Base-by-base conservation (phyloP, 2,113 vertebrate genomes). In the Pyrgilauda ruficollis region DNA sequence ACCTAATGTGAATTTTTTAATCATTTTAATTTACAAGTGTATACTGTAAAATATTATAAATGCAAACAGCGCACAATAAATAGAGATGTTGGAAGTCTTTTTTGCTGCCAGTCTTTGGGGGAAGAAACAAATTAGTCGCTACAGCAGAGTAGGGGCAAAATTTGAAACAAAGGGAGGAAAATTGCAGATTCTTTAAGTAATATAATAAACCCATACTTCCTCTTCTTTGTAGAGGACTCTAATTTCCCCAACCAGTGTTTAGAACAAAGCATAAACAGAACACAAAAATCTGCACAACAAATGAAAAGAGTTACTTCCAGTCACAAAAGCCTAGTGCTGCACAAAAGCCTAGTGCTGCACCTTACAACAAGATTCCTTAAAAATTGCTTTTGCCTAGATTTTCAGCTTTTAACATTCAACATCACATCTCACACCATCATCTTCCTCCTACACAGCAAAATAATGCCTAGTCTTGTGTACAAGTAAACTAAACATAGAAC, bases 11-110 rank as follows among this genome's bases (percentile, higher is more conserved):
- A 87, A 94, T 97, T 97, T 96, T 96, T 95, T 96, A 97, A 96
- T 97, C 92, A 97, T 96, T 97, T 98, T 96, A 95, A 97, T 96
- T 97, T 97, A 92, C 95, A 97, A 97, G 58, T n/a, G 59, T 73
- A 67, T 93, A 96, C 35, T 77, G 49, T 78, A 94, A 77, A 96
- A 89, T 95, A 96, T 89, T 96, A 90, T 78, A 96, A 97, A 96
- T 17, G n/a, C 92, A 92, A 97, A 96, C 56, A 87, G 84, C 2
- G 2, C 79, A 96, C 87, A 93, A 97, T 87, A 96, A 97, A 97
- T 96, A 95, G 84, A 97, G 94, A 97, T 58, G 81, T 46, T 92
- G 88, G 90, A 92, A 96, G 81, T 46, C 79, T 93, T 87, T 94
- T 93, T 84, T 95, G 76, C 87, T 97, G 53, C 90, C 88, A 94